Conservation (phyloP, 2,888 invertebrate species). For the Drosophila helvetica region DNA sequence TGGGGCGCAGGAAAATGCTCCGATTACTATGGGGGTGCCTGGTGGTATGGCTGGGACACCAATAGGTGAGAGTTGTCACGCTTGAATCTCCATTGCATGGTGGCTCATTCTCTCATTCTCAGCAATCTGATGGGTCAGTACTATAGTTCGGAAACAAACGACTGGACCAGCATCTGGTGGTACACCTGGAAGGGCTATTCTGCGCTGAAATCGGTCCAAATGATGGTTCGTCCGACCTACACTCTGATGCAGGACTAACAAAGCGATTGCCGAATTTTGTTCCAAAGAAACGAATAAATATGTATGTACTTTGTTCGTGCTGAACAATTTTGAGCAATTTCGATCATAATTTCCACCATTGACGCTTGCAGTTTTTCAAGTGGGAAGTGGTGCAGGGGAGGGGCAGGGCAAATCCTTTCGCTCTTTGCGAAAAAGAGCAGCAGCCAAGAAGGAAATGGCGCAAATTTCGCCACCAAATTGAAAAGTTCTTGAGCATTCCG, state of each 20-base stretch:
- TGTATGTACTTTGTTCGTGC: background rate
- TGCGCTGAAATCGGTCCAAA: slow-evolving; percentile 21
- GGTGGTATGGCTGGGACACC: slow-evolving; percentile 47
- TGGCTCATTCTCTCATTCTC: too few relatives aligned
- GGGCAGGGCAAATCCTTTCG: slow-evolving; percentile 3
- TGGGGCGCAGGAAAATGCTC: slow-evolving; percentile 49
- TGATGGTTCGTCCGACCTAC: slow-evolving; percentile 37
- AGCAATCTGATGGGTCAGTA: slow-evolving; percentile 46
- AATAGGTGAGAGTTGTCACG: slow-evolving; percentile 37
- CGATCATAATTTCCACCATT: slow-evolving; percentile 62
- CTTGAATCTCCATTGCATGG: background rate
- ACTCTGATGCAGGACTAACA: slow-evolving; percentile 1
- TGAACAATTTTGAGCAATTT: slow-evolving; percentile 57
- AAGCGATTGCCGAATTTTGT: too few relatives aligned
- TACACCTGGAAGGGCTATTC: slow-evolving; percentile 18
- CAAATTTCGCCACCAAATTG: slow-evolving; percentile 69
- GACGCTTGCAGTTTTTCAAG: slow-evolving; percentile 45
- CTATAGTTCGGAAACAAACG: fast-evolving
- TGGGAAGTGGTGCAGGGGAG: slow-evolving; percentile 3
- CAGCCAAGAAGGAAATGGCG: slow-evolving; percentile 59
- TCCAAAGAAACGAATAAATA: background rate
- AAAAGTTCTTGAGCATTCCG: slow-evolving; percentile 60
- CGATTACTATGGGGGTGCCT: slow-evolving; percentile 44
- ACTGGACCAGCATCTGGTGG: slow-evolving; percentile 36
- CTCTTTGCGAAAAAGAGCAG: slow-evolving; percentile 15